These are phyloP conservation scores for Misgurnus mizolepis DNA, from an alignment of 2,113 vertebrate genomes.

Conservation along the genomic window DNA sequence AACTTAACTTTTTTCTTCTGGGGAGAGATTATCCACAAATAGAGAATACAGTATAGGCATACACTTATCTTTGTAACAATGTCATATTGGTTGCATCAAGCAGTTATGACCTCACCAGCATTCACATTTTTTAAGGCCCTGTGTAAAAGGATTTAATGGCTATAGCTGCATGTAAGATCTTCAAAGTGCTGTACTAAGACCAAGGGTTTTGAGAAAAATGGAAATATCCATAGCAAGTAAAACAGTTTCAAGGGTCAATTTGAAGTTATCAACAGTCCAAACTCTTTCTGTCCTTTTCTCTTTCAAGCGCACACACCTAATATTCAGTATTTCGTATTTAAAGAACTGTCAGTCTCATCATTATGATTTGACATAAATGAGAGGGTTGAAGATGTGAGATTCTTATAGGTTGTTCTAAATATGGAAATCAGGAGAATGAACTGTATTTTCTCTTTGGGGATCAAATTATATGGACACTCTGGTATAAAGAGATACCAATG, in stretches of 20 bases:
- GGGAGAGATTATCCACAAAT: neutral
- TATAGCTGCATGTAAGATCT: neutral
- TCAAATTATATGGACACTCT: conserved; percentile 49
- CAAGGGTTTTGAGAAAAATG: too few relatives aligned
- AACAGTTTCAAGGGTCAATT: neutral
- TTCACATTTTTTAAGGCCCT: conserved; percentile 5
- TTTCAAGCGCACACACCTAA: neutral
- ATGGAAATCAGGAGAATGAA: conserved; percentile 37
- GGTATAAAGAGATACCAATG: conserved; percentile 37
- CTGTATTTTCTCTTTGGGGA: conserved; percentile 27
- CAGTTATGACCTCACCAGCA: conserved; percentile 6
- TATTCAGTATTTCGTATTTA: conserved; percentile 34
- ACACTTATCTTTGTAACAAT: neutral
- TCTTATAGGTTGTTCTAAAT: conserved; percentile 39
- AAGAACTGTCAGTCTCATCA: conserved; percentile 34
- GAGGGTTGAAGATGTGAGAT: conserved; percentile 21
- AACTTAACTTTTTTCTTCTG: neutral
- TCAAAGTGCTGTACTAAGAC: neutral
- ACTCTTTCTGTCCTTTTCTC: neutral
- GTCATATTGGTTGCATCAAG: neutral
- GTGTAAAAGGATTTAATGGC: neutral
- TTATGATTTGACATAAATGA: conserved; percentile 31
- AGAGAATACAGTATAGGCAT: neutral
- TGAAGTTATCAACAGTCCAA: conserved; percentile 6
- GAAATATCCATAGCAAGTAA: neutral